A percentile compares a stretch with the other conserved stretches of the same genome.
These are phyloP conservation scores for Trogon surrucura DNA, from an alignment of 2,113 vertebrate species.

Conservation along the genomic window DNA sequence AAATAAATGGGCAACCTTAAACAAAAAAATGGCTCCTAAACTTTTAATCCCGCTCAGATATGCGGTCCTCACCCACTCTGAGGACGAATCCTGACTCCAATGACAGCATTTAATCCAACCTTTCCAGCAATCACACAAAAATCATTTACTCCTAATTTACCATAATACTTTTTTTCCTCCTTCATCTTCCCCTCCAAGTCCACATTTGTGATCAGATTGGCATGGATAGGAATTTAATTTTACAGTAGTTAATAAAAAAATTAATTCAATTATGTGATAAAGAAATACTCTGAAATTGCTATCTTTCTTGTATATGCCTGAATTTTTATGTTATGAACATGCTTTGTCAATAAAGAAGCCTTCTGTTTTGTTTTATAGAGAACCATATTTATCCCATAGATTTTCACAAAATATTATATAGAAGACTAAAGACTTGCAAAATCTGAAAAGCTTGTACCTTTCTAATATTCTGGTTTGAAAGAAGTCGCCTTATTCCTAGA, in stretches of 20 bases:
- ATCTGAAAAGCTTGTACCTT: background rate
- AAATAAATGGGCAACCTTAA: background rate
- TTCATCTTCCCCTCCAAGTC: background rate
- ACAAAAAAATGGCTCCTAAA: background rate
- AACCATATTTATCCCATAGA: background rate
- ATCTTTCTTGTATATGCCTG: background rate
- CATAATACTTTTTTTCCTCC: background rate
- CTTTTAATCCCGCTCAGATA: background rate
- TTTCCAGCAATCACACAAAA: background rate
- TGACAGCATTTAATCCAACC: background rate
- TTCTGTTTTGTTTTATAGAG: background rate
- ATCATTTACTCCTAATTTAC: background rate
- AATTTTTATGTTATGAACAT: background rate
- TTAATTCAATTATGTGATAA: background rate
- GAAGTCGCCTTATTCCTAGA: background rate
- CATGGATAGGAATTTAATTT: background rate
- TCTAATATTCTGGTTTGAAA: background rate
- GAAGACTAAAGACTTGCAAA: background rate
- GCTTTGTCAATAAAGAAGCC: background rate
- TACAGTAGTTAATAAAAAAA: background rate
- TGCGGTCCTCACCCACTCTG: background rate
- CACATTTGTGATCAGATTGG: background rate
- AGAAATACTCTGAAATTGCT: background rate
- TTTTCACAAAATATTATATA: background rate
- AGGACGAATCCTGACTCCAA: background rate